Base-by-base conservation (phyloP, 1,140 invertebrate species). In the Steinernema feltiae region DNA sequence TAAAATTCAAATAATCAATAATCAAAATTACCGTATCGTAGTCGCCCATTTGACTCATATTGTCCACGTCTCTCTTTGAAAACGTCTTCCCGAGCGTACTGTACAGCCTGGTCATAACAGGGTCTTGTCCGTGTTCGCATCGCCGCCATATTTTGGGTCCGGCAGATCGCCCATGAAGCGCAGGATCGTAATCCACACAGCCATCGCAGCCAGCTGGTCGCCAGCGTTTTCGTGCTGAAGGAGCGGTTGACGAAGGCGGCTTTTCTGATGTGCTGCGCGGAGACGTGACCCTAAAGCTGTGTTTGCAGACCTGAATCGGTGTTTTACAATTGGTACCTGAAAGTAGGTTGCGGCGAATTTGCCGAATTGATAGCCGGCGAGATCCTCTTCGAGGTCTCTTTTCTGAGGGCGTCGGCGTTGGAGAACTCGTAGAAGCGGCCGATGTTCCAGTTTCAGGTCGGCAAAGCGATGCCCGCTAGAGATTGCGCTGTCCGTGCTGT, bases 311-410 rank as follows among this genome's bases (percentile, higher is more conserved):
- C n/a, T 32, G 31, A 72, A 30, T 75, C 17, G 31, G 21, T 18
- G 35, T 32, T 35, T 73, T n/a, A n/a, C n/a, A n/a, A 27, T 2
- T n/a, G 24, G 7, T 41, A 74, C 80, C 88, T 97, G 94, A 88
- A 98, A 98, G 87, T 97, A 98, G 0, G 95, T 98, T 0, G 94
- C 93, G 0, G 95, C 95, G 88, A 97, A 98, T 88, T 99, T 99
- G 87, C 95, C 93, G 87, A 98, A 99, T 85, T 96, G 97, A 87
- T 95, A 98, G 87, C 97, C 94, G 0, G 92, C 93, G 1, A 98
- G 88, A 87, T 98, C 95, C 87, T 98, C 93, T 84, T 94, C 93
- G 18, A 92, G 92, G 0, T 92, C 90, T n/a, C 74, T 87, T 81
- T 17, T 86, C 84, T n/a, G 87, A 71, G 30, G 78, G 63, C 30